Conservation (phyloP, 2,888 invertebrate species). For the Nephrotoma flavescens region DNA sequence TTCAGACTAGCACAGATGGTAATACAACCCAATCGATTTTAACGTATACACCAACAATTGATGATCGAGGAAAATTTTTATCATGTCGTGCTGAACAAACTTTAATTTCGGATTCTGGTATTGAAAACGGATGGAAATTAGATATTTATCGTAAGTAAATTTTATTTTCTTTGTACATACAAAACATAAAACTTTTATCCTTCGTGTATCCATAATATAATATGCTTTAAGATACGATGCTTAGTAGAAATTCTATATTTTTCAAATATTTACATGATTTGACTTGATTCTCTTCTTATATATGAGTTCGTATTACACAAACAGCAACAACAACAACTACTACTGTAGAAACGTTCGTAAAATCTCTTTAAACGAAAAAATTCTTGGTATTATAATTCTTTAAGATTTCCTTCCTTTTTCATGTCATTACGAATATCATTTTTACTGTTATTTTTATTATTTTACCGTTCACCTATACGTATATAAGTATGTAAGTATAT, state of each 20-base stretch:
- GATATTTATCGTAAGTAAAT: constrained; percentile 67
- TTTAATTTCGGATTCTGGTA: constrained; percentile 54
- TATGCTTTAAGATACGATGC: background rate
- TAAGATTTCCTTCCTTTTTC: background rate
- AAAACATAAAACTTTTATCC: background rate
- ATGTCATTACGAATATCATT: background rate
- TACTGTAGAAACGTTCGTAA: background rate
- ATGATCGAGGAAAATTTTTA: constrained; percentile 63
- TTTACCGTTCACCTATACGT: background rate
- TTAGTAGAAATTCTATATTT: background rate
- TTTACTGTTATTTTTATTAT: background rate
- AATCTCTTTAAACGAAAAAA: background rate
- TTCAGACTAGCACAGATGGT: constrained; percentile 38
- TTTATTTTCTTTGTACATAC: background rate
- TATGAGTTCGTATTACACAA: too few relatives aligned
- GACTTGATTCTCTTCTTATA: background rate
- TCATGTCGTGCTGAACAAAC: constrained; percentile 66
- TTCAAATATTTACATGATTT: background rate
- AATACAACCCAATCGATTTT: constrained; percentile 65
- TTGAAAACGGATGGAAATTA: constrained; percentile 68
- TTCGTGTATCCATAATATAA: background rate
- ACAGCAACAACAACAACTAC: too few relatives aligned
- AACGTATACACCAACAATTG: constrained; percentile 61
- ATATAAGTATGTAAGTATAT: background rate
- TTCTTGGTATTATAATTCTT: background rate